Conservation (phyloP, 2,888 invertebrate genomes). For the Entomobrya multifasciata region DNA sequence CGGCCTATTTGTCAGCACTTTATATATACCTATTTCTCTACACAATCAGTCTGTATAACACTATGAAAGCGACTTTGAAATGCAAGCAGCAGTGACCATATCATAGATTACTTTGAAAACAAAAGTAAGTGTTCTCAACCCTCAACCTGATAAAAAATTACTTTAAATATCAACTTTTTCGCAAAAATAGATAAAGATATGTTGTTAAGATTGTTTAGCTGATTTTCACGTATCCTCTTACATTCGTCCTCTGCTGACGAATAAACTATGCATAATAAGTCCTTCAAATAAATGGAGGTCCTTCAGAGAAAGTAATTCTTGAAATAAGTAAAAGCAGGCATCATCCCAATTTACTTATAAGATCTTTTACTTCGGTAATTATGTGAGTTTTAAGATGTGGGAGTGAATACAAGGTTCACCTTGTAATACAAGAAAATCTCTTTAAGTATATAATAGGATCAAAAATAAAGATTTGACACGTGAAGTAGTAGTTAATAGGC, state of each 20-base stretch:
- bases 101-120: background rate
- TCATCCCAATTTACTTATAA: background rate
- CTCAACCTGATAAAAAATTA: background rate
- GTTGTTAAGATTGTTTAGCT: background rate
- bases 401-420: background rate
- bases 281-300: conserved; percentile 1
- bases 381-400: conserved; percentile 11
- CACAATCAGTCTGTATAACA: too few relatives aligned
- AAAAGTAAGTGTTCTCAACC: background rate
- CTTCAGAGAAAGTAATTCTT: conserved; percentile 14
- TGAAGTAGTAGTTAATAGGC: too few relatives aligned
- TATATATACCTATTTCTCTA: too few relatives aligned
- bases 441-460: conserved; percentile 7
- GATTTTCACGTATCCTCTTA: background rate
- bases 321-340: background rate
- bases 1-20: too few relatives aligned
- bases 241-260: background rate
- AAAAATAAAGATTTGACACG: conserved; percentile 13
- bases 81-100: background rate
- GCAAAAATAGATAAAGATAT: background rate
- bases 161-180: background rate
- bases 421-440: background rate
- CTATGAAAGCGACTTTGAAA: too few relatives aligned
- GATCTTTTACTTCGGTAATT: background rate
- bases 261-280: conserved; percentile 22